A percentile compares a stretch with the other conserved stretches of the same genome.
These are phyloP conservation scores for Styela clava DNA, from an alignment of 23 tunicate species.

Conservation along the genomic window DNA sequence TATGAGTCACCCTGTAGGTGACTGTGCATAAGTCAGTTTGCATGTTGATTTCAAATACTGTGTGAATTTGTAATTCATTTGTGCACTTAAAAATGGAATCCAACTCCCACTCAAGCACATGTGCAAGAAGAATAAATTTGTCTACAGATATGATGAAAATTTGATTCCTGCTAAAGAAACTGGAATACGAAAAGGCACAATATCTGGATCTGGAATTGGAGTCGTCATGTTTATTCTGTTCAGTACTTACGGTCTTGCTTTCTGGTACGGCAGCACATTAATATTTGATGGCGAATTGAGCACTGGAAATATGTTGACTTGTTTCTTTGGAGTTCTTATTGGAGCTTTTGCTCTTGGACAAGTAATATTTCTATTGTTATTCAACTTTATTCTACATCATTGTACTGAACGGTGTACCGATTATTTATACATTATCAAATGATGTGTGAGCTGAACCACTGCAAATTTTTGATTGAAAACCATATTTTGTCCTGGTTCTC, in stretches of 20 bases:
- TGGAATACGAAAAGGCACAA: slow-evolving; percentile 75
- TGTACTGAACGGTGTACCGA: too few relatives aligned
- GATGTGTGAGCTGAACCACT: too few relatives aligned
- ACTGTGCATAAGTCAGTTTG: too few relatives aligned
- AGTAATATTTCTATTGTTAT: slow-evolving; percentile 9
- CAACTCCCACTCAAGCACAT: too few relatives aligned
- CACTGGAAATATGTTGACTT: slow-evolving; percentile 76
- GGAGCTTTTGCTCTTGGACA: slow-evolving; percentile 92
- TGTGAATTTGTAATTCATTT: too few relatives aligned
- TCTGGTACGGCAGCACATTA: slow-evolving; percentile 91
- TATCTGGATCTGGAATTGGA: slow-evolving; percentile 72
- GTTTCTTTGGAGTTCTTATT: slow-evolving; percentile 84
- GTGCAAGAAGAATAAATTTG: background rate
- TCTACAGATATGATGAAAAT: slow-evolving; percentile 61
- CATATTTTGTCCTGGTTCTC: too few relatives aligned
- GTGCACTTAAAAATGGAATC: too few relatives aligned
- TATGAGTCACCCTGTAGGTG: too few relatives aligned
- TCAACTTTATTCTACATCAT: too few relatives aligned
- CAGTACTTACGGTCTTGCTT: slow-evolving; percentile 89
- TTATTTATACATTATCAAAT: too few relatives aligned
- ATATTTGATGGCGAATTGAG: slow-evolving; percentile 49
- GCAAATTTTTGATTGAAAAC: too few relatives aligned
- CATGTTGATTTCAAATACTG: too few relatives aligned
- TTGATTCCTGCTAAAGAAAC: slow-evolving; percentile 57
- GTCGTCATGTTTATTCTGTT: slow-evolving; percentile 70